phyloP scores from a whole-genome alignment of 2,113 vertebrate genomes.

The Crotophaga sulcirostris region DNA sequence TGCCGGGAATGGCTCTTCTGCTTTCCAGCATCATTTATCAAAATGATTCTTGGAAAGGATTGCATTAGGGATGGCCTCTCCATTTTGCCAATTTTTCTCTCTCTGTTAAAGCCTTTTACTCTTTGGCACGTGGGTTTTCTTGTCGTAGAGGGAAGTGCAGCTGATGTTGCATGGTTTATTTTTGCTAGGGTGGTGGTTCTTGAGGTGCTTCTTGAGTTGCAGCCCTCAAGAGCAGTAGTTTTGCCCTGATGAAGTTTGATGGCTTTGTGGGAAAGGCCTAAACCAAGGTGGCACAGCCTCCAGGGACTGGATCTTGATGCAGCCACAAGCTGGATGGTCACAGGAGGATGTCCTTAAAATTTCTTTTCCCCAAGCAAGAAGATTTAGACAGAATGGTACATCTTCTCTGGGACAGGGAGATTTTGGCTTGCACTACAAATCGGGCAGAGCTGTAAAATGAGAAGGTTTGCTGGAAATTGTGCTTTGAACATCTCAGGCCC shows the following conservation, averaged over 20 bases:
- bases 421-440: accelerated
- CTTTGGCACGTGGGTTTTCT: not conserved
- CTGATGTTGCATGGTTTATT: not conserved
- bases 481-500: not conserved
- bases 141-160: not conserved
- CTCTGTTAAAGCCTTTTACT: not conserved
- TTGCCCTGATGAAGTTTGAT: not conserved
- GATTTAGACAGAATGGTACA: not conserved
- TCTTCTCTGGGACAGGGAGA: not conserved
- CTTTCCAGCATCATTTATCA: not conserved
- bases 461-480: not conserved
- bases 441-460: not conserved
- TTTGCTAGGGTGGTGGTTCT: not conserved
- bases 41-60: not conserved
- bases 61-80: not conserved
- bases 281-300: accelerated
- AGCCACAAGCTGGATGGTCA: accelerated
- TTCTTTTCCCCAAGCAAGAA: not conserved
- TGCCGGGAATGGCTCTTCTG: not conserved
- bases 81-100: not conserved
- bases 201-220: no score
- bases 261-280: not conserved
- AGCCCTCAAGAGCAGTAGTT: not conserved
- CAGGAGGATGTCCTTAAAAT: not conserved
- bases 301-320: not conserved